Conservation (phyloP, 30 jellyfish, hydroid and myxozoan species). For the Morbakka virulenta region DNA sequence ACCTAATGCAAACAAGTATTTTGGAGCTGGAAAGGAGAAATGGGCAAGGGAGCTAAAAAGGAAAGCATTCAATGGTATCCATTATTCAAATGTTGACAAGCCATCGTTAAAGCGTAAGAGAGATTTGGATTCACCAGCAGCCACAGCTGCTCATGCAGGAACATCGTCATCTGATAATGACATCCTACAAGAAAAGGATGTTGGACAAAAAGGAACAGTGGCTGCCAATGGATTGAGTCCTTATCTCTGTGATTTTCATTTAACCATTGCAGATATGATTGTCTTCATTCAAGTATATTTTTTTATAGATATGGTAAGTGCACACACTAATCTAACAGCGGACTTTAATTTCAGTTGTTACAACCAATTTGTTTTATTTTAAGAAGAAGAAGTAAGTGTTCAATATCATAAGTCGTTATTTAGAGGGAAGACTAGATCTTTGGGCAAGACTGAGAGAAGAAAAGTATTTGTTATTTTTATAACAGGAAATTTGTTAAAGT, state of each 20-base stretch:
- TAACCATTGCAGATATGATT: conserved; percentile 73
- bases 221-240: no score
- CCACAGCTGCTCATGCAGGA: no score
- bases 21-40: conserved; percentile 42
- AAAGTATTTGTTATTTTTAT: no score
- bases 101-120: no score
- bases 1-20: conserved; percentile 58
- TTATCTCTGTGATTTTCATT: conserved; percentile 59
- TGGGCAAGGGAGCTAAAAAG: conserved; percentile 14
- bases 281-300: conserved; percentile 22
- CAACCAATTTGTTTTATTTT: not conserved
- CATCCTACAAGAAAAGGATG: not conserved
- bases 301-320: conserved; percentile 48
- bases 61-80: conserved; percentile 58
- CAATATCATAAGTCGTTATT: no score
- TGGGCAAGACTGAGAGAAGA: no score
- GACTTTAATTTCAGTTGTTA: not conserved
- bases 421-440: no score
- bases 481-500: no score
- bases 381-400: no score
- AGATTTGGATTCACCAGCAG: no score
- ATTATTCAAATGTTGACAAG: not conserved
- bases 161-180: conserved; percentile 8
- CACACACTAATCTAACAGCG: not conserved
- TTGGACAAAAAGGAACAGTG: conserved; percentile 3